phyloP scores from a whole-genome alignment of 2,888 invertebrate species.

The Perithous albicinctus region DNA sequence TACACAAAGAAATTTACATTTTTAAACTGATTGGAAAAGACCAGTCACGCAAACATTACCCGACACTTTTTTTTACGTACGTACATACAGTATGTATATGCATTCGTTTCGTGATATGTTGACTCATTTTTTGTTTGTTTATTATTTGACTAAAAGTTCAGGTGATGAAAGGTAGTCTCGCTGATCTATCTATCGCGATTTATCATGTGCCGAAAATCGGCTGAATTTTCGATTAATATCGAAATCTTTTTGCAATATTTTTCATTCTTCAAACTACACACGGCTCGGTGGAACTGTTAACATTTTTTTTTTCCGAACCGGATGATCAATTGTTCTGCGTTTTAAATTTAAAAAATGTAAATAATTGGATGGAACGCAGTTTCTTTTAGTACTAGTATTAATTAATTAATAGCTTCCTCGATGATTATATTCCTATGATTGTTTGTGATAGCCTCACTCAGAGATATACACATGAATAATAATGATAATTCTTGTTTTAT shows the following conservation, averaged over 20 bases:
- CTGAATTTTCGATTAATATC: slow-evolving; percentile 2
- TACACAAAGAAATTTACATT: slow-evolving; percentile 1
- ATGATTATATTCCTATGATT: slow-evolving; percentile 54
- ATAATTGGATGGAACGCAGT: slow-evolving; percentile 57
- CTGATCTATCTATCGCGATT: background rate
- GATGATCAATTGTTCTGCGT: background rate
- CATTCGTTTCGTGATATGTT: slow-evolving; percentile 25
- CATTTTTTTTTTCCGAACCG: slow-evolving; percentile 19
- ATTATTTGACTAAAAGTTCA: background rate
- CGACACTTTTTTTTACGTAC: slow-evolving; percentile 32
- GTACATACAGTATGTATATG: slow-evolving; percentile 22
- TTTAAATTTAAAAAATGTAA: slow-evolving; percentile 45
- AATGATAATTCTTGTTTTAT: slow-evolving; percentile 29
- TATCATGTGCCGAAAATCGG: background rate
- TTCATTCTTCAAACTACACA: background rate
- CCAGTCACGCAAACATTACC: background rate
- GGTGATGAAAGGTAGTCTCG: background rate
- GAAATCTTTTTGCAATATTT: slow-evolving; percentile 30
- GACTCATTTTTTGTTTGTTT: slow-evolving; percentile 6
- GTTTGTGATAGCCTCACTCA: slow-evolving; percentile 69
- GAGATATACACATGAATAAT: slow-evolving; percentile 46
- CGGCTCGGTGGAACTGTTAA: slow-evolving; percentile 19
- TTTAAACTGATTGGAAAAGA: background rate
- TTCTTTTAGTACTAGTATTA: slow-evolving; percentile 43
- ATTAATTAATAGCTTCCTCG: slow-evolving; percentile 43